Percentiles rank a stretch among this genome's conserved stretches.
These are phyloP conservation scores for Lordiphosa collinella DNA, from an alignment of 1,140 invertebrate species.

Conservation along the genomic window DNA sequence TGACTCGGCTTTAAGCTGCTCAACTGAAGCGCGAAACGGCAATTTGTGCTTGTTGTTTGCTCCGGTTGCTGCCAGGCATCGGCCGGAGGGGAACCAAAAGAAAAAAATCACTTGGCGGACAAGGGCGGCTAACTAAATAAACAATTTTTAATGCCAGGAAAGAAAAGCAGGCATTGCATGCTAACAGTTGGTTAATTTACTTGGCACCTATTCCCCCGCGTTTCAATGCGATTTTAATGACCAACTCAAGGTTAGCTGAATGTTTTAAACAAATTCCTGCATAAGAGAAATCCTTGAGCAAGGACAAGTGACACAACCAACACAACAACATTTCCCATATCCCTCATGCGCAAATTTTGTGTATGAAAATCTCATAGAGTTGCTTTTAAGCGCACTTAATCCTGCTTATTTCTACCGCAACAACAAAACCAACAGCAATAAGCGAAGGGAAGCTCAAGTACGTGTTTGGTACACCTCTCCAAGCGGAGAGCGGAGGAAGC, in stretches of 20 bases:
- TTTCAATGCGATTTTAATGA: no score
- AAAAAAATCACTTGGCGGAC: constrained; percentile 22
- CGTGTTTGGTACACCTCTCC: background rate
- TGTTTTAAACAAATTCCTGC: no score
- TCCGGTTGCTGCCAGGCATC: constrained; percentile 18
- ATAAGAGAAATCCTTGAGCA: constrained; percentile 5
- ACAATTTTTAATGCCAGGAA: constrained; percentile 25
- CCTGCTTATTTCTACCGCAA: constrained; percentile 64
- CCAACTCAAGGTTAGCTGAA: no score
- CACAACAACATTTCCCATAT: background rate
- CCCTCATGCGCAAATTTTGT: constrained; percentile 10
- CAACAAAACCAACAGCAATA: constrained; percentile 9
- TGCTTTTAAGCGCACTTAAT: constrained; percentile 64
- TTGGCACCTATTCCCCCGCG: constrained; percentile 20
- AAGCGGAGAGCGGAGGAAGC: background rate
- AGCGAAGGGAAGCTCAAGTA: constrained; percentile 11
- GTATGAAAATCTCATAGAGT: constrained; percentile 55
- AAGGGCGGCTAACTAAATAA: constrained; percentile 46
- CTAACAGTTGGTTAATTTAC: constrained; percentile 54
- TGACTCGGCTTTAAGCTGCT: constrained; percentile 73
- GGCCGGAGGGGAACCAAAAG: no score
- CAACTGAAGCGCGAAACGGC: constrained; percentile 74
- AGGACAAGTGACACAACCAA: constrained; percentile 1
- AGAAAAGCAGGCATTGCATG: constrained; percentile 40
- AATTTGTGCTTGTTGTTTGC: constrained; percentile 68